Base-by-base conservation (phyloP, 1,140 invertebrate species). In the Phortica variegata region DNA sequence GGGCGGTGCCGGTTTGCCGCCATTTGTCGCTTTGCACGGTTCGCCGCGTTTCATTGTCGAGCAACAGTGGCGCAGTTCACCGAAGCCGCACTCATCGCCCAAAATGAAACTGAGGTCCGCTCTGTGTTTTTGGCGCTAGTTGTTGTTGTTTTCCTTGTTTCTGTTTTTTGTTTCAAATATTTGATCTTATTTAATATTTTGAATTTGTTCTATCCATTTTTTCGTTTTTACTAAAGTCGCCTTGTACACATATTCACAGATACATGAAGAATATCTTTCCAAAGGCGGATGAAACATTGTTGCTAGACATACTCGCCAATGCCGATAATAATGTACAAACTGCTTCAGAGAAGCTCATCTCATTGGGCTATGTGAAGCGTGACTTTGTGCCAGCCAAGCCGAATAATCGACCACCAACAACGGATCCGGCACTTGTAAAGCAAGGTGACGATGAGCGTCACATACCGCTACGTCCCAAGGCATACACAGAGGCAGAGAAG, bases 251-350 rank as follows among this genome's bases (percentile, higher is more conserved):
- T 31, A 31, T 7, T 13, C 12, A 21, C 20, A 92, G 90, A 79
- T 94, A 93, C 76, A 81, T 95, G 79, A 94, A 94, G 77, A 90
- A 88, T 66, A 83, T 93, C 58, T 94, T 93, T 77, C 90, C 90
- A n/a, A 89, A 91, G 77, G 89, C 87, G 1, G 91, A 95, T 55
- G 91, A 93, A 75, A 90, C 88, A n/a, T 74, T 93, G 19, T 84
- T 95, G 7, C 79, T 93, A 38, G 91, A 94, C 72, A 81, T 91
- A 44, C 76, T 95, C 21, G 85, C 85, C 46, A 89, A 86, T 73
- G 87, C 88, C 56, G 90, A 93, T 54, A 92, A 92, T 63, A 93
- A 93, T 76, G 91, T 93, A 3, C 88, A 90, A 63, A 89, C 86
- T 61, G 88, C 90, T 10, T 89, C 89, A 1, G 88, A 92, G 60